phyloP scores from a whole-genome alignment of 2,113 vertebrate species.

The zebrafish (Danio rerio) region DNA sequence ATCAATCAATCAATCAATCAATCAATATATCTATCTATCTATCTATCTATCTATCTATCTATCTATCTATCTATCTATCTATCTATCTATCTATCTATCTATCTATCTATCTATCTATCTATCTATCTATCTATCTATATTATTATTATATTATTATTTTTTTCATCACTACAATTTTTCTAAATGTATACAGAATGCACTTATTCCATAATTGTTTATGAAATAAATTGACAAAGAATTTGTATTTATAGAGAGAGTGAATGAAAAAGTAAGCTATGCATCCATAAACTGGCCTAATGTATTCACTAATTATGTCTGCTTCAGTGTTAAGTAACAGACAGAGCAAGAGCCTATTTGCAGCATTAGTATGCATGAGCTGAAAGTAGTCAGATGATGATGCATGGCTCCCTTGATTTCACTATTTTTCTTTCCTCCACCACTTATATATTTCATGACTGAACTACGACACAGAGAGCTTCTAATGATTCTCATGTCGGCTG shows the following conservation, averaged over 20 bases:
- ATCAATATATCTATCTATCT: too few species aligned
- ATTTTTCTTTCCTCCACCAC: constrained; percentile 9
- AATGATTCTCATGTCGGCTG: neutral
- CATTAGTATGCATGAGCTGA: neutral
- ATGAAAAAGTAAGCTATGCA: neutral
- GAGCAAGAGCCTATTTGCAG: neutral
- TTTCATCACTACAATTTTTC: too few species aligned
- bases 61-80: too few species aligned
- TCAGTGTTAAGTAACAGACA: neutral
- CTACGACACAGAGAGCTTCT: neutral
- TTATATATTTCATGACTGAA: neutral
- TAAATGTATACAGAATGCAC: too few species aligned
- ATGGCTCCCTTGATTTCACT: neutral
- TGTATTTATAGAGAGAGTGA: neutral
- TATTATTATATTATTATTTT: too few species aligned
- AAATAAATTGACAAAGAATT: neutral
- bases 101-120: too few species aligned
- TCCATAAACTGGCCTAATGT: neutral
- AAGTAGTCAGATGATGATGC: constrained; percentile 3
- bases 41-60: too few species aligned
- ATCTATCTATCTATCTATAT: too few species aligned
- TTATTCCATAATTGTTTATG: too few species aligned
- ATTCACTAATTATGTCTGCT: constrained; percentile 13
- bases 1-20: too few species aligned
- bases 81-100: too few species aligned